Evolutionary conservation across 2,888 invertebrate genomes (phyloP).

Genomic region (Synanthedon formicaeformis): DNA sequence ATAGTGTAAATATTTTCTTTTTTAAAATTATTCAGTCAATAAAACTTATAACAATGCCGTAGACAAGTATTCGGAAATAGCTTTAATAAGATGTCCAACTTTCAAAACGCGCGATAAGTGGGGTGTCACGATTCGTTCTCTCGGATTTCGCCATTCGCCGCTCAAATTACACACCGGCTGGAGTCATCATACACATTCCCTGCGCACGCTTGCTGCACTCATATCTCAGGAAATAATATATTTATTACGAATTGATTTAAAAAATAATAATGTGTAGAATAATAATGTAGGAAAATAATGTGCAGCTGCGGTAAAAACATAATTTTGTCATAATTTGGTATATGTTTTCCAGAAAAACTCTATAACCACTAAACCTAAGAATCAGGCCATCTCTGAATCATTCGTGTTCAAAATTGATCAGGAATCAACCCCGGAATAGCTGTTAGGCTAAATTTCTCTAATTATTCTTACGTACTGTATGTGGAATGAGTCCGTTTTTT

Average conservation of each 20-base stretch:
- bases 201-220: neutral
- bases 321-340: no score
- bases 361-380: no score
- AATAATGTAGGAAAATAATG: no score
- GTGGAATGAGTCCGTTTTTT: constrained; percentile 32
- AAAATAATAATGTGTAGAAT: no score
- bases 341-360: no score
- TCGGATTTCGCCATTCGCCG: constrained; percentile 54
- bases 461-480: constrained; percentile 5
- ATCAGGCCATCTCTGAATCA: no score
- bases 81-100: constrained; percentile 55
- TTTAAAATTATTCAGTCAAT: neutral
- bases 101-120: constrained; percentile 59
- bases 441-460: neutral
- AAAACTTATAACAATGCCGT: neutral
- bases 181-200: neutral
- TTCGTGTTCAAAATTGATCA: no score
- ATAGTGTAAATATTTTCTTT: no score
- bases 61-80: neutral
- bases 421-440: neutral
- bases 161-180: neutral
- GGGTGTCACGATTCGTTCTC: constrained; percentile 60
- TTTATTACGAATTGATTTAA: no score
- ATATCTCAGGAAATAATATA: neutral
- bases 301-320: no score